These are phyloP conservation scores for Carcharodon carcharias DNA, from an alignment of 2,797 vertebrate genomes.

Conservation along the genomic window DNA sequence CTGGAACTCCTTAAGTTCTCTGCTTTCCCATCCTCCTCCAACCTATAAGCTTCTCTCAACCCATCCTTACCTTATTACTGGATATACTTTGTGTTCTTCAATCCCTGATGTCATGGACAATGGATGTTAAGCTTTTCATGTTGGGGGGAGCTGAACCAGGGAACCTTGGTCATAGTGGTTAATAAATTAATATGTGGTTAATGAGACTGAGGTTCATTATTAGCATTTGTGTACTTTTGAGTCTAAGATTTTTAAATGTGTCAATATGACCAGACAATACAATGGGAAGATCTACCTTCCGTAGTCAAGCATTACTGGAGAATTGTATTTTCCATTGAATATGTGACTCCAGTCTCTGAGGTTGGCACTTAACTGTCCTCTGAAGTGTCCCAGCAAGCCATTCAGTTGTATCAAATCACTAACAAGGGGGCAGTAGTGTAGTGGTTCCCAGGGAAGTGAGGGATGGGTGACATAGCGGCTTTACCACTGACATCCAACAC, in stretches of 20 bases:
- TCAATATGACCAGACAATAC: neutral
- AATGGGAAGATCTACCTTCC: neutral
- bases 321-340: neutral
- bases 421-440: neutral
- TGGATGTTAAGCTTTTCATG: neutral
- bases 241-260: neutral
- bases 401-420: neutral
- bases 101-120: neutral
- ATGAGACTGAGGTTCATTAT: neutral
- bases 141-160: neutral
- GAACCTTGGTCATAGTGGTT: neutral
- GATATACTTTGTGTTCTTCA: neutral
- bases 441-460: neutral
- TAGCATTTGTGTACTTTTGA: neutral
- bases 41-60: neutral
- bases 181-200: neutral
- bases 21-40: neutral
- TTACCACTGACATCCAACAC: neutral
- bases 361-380: neutral
- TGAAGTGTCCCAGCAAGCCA: neutral
- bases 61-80: neutral
- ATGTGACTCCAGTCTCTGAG: neutral
- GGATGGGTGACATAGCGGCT: neutral
- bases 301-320: neutral
- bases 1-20: neutral